Evolutionary conservation across 2,797 vertebrate genomes (phyloP), one percentile per base, ranked within the genome.

Genomic region (Clarias platycephalus): DNA sequence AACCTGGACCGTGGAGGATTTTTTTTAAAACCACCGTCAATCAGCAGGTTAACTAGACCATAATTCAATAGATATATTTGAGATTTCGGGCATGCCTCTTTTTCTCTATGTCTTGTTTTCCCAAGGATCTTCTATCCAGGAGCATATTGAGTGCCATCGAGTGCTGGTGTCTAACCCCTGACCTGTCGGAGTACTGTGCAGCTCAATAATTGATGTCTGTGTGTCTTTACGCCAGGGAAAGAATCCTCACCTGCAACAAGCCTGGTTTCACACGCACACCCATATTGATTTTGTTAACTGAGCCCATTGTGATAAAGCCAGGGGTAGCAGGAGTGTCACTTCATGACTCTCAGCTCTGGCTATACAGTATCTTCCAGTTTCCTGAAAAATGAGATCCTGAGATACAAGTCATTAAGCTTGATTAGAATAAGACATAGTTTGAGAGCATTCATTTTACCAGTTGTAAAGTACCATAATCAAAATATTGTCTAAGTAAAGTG

Each of bases 281-380:
- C 88, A 9, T 95, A 95, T 95, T 95, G 94, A 95, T 95, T 95
- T 94, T 95, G 95, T 93, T 93, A 94, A 93, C 91, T 91, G 94
- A 95, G 92, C 93, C 92, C 83, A 94, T 93, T 87, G 88, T 86
- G 88, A 31, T 87, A 91, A 31, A 92, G 85, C 87, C 63, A 83
- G 87, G 16, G 82, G 79, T 84, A 89, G 90, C 88, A 89, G 81
- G 91, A 89, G 88, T 60, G 87, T 84, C 64, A 58, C 85, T 53
- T 80, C 88, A 89, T 76, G 68, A 55, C 28, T 28, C 20, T 40
- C 16, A 6, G 4, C 49, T 79, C 20, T 55, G 34, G 71, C 58
- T 44, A 4, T 37, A 37, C 34, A 3, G 3, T 81, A 12, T 68
- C 60, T 68, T 70, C 26, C 1, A 63, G 16, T 67, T 80, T 60